Conservation (phyloP, 2,113 vertebrate genomes). For the Ptychochromis oligacanthus region DNA sequence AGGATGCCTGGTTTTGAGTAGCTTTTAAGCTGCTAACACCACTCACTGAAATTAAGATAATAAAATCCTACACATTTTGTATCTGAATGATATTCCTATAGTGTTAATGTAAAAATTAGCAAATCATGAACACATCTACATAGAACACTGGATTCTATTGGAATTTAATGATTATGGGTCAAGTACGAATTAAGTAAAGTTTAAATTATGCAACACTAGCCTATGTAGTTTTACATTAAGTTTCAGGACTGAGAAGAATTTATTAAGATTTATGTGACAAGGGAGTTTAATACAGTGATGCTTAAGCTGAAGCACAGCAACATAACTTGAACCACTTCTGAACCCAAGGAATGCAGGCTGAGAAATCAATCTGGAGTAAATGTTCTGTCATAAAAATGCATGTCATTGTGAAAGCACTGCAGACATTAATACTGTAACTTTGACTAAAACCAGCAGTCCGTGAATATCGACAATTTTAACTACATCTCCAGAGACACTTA, state of each 20-base stretch:
- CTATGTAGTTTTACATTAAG: not conserved
- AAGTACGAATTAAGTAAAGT: not conserved
- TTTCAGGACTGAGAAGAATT: not conserved
- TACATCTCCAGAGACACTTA: conserved; percentile 27
- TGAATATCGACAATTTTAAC: conserved; percentile 33
- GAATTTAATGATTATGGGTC: not conserved
- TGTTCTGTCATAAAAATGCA: conserved; percentile 11
- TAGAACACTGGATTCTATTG: not conserved
- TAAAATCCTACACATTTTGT: not conserved
- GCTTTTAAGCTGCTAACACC: not conserved
- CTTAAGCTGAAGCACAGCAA: conserved; percentile 1
- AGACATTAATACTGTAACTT: conserved; percentile 7
- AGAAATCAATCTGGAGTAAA: conserved; percentile 14
- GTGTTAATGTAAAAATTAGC: not conserved
- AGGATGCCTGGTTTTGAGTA: not conserved
- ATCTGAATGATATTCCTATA: not conserved
- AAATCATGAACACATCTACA: not conserved
- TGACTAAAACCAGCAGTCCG: conserved; percentile 15
- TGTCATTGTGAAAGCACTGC: conserved; percentile 7
- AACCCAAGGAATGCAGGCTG: not conserved
- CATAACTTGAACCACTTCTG: not conserved
- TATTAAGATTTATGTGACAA: not conserved
- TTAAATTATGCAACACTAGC: not conserved
- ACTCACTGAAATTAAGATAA: not conserved
- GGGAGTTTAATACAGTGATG: not conserved